Conservation (phyloP, 2,888 invertebrate genomes). For the Eristalis tenax region DNA sequence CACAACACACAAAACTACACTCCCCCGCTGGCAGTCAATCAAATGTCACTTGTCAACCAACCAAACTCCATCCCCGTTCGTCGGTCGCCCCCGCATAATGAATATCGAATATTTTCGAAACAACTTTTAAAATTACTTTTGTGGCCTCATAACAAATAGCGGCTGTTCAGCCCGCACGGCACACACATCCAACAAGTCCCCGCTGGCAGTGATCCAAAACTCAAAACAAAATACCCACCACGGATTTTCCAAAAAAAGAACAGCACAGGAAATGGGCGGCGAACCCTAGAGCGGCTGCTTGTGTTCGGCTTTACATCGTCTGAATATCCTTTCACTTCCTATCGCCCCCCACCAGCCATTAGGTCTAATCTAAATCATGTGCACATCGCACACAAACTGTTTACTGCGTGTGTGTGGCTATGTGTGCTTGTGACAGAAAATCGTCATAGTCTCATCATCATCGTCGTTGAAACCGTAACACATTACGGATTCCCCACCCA, state of each 20-base stretch:
- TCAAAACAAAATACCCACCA: conserved; percentile 42
- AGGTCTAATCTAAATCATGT: conserved; percentile 59
- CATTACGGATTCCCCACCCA: conserved; percentile 46
- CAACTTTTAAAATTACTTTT: conserved; percentile 43
- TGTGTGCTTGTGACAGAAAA: conserved; percentile 14
- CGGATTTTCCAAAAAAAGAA: background rate
- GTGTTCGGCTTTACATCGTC: conserved; percentile 24
- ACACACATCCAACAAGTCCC: conserved; percentile 53
- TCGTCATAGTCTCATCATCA: conserved; percentile 43
- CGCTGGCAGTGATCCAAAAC: conserved; percentile 55
- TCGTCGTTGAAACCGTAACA: conserved; percentile 42
- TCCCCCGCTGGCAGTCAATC: background rate
- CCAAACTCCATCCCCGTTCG: background rate
- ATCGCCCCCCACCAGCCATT: conserved; percentile 40
- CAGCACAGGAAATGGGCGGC: background rate
- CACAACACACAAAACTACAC: background rate
- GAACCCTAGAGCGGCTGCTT: background rate
- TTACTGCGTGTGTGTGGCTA: background rate
- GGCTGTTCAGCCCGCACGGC: background rate
- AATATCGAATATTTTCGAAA: conserved; percentile 45
- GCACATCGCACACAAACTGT: conserved; percentile 30
- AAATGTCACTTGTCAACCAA: background rate
- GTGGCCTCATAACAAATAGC: conserved; percentile 47
- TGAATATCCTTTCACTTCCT: conserved; percentile 42
- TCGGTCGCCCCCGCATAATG: background rate